These are phyloP conservation scores for Mirza zaza DNA, from an alignment of 2,113 vertebrate genomes.

Conservation along the genomic window DNA sequence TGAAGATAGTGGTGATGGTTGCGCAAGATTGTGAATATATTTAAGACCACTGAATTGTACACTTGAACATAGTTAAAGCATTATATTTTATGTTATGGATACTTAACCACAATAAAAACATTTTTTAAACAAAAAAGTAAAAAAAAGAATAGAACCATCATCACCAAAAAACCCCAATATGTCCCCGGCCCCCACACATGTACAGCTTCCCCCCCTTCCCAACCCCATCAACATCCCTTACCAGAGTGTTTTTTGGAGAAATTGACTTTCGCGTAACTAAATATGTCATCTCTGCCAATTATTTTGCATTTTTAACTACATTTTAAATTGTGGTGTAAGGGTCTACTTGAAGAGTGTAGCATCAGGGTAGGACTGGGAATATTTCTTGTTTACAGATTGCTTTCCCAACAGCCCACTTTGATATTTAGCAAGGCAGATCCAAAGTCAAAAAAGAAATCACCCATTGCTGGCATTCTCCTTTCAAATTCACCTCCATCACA, in stretches of 20 bases:
- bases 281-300: background rate
- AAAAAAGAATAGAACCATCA: background rate
- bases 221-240: too few relatives aligned
- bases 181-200: too few relatives aligned
- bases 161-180: background rate
- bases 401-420: background rate
- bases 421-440: background rate
- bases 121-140: conserved; percentile 29
- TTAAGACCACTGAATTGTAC: background rate
- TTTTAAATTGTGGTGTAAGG: conserved; percentile 22
- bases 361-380: background rate
- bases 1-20: background rate
- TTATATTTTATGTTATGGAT: background rate
- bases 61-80: background rate
- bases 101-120: conserved; percentile 1
- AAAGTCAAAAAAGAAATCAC: background rate
- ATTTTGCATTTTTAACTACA: conserved; percentile 37
- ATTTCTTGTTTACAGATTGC: background rate
- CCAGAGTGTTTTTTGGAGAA: background rate
- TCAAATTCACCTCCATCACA: background rate
- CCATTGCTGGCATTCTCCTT: conserved; percentile 22
- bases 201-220: too few relatives aligned
- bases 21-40: background rate
- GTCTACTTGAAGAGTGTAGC: background rate
- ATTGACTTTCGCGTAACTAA: conserved; percentile 27